These are phyloP conservation scores for Erebia ligea DNA, from an alignment of 2,888 invertebrate genomes.

Conservation along the genomic window DNA sequence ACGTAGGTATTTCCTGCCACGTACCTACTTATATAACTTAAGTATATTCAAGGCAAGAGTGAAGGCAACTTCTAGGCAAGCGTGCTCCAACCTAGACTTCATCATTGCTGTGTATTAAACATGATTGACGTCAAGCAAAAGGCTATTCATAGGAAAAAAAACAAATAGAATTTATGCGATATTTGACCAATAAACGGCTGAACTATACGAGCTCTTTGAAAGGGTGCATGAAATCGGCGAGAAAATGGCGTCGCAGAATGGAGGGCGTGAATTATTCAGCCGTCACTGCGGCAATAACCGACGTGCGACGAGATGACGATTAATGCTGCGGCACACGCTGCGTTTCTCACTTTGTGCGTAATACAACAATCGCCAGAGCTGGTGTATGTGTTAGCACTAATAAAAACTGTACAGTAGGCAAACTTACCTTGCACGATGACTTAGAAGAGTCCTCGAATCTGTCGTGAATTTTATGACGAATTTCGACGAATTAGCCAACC, in stretches of 20 bases:
- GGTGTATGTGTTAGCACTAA: background rate
- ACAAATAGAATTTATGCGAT: background rate
- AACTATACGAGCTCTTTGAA: background rate
- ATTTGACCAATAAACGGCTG: background rate
- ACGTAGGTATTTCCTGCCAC: no score
- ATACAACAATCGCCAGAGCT: background rate
- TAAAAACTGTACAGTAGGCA: background rate
- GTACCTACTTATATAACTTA: no score
- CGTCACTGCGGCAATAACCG: background rate
- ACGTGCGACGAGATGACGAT: background rate
- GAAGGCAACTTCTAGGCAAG: no score
- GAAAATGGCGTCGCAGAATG: background rate
- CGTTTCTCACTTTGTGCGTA: background rate
- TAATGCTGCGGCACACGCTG: background rate
- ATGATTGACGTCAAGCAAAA: no score
- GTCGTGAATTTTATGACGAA: no score
- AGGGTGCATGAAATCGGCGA: background rate
- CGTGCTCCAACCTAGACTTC: no score
- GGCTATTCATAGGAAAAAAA: background rate
- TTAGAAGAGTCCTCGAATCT: no score
- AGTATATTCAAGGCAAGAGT: no score
- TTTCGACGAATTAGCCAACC: no score
- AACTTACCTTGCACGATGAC: background rate
- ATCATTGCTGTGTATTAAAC: no score
- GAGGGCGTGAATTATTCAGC: slow-evolving; percentile 4